phyloP scores from a whole-genome alignment of 1,140 invertebrate species.

The Eumaeus atala region DNA sequence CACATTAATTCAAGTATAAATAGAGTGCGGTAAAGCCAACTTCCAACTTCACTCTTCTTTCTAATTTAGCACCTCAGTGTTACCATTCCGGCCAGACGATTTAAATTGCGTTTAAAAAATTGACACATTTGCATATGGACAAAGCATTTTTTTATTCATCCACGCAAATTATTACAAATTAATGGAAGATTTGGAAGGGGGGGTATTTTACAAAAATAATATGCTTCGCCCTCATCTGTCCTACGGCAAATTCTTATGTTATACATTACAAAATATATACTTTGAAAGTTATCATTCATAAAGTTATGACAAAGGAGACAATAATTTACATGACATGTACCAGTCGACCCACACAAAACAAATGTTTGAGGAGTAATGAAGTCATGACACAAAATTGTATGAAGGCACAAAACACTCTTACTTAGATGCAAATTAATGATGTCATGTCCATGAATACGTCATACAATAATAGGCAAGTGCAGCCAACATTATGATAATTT shows the following conservation, averaged over 20 bases:
- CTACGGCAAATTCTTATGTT: background rate
- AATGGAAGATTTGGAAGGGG: background rate
- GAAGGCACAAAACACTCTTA: slow-evolving; percentile 15
- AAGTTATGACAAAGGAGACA: slow-evolving; percentile 7
- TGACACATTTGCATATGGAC: slow-evolving; percentile 1
- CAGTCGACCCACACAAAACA: slow-evolving; percentile 1
- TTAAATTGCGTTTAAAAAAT: slow-evolving; percentile 1
- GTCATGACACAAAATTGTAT: slow-evolving; percentile 12
- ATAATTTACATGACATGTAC: slow-evolving; percentile 1
- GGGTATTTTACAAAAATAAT: slow-evolving; percentile 7
- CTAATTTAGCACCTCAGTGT: slow-evolving; percentile 6
- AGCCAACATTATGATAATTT: too few relatives aligned
- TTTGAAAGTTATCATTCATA: slow-evolving; percentile 1
- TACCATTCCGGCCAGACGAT: background rate
- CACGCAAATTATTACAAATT: slow-evolving; percentile 1
- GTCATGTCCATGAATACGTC: slow-evolving; percentile 10
- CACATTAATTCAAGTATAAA: slow-evolving; percentile 1
- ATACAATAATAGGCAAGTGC: background rate
- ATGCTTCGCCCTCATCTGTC: background rate
- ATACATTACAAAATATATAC: slow-evolving; percentile 12
- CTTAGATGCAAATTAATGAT: slow-evolving; percentile 14
- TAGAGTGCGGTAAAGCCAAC: background rate
- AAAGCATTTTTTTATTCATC: background rate
- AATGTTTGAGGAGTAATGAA: slow-evolving; percentile 4
- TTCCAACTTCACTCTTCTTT: background rate